These are phyloP conservation scores for Melanotaenia parkinsoni DNA, from an alignment of 2,797 vertebrate species.

Conservation along the genomic window DNA sequence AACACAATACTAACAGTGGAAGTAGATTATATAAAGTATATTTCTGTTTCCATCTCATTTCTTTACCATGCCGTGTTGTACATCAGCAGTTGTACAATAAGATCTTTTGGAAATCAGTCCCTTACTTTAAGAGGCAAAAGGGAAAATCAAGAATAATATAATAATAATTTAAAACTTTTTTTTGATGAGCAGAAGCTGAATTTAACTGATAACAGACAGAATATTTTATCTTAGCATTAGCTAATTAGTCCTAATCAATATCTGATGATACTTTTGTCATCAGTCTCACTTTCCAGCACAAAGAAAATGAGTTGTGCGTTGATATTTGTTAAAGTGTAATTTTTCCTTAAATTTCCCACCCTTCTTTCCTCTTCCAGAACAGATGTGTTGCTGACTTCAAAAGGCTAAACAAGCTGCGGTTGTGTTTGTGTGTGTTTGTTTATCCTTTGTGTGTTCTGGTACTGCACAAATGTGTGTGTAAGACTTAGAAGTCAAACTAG, in stretches of 20 bases:
- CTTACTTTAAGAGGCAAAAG: background rate
- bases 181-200: too few species aligned
- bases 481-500: background rate
- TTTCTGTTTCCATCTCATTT: slow-evolving; percentile 30
- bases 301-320: too few species aligned
- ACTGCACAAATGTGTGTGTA: background rate
- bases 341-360: too few species aligned
- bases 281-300: too few species aligned
- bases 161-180: too few species aligned
- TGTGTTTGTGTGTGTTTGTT: slow-evolving; percentile 1
- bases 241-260: too few species aligned
- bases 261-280: too few species aligned
- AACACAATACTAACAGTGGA: slow-evolving; percentile 12
- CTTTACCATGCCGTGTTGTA: background rate
- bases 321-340: too few species aligned
- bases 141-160: background rate
- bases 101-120: too few species aligned
- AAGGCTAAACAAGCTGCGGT: background rate
- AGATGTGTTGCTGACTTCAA: slow-evolving; percentile 5
- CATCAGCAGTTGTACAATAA: slow-evolving; percentile 13
- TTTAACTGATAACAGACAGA: too few species aligned
- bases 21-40: slow-evolving; percentile 20
- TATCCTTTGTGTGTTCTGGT: background rate
- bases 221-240: too few species aligned
- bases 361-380: too few species aligned